A percentile compares a stretch with the other conserved stretches of the same genome.
Evolutionary conservation across 64 coral and sea anemone species (phyloP).

Genomic region (Anthopleura sola): DNA sequence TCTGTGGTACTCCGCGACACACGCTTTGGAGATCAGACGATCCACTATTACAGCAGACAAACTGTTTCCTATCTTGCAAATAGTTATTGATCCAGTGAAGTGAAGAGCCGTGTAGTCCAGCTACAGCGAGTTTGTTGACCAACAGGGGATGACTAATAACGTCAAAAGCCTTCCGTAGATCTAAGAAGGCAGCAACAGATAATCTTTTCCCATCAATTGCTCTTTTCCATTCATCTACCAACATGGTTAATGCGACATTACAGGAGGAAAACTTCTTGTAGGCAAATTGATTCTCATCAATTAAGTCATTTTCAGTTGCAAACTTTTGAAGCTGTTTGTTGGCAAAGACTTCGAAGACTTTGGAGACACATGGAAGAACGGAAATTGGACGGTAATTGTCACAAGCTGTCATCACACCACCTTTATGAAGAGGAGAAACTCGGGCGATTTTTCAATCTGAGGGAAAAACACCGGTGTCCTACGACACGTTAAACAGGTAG

Average conservation of each 20-base stretch:
- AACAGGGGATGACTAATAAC: background rate
- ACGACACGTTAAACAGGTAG: conserved; percentile 43
- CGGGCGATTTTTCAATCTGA: conserved; percentile 40
- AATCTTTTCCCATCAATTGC: background rate
- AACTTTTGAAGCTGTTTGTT: background rate
- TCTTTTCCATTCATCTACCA: background rate
- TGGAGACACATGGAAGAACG: conserved; percentile 19
- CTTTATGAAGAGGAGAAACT: conserved; percentile 21
- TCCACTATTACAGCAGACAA: background rate
- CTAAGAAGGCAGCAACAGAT: conserved; percentile 15
- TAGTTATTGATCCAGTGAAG: conserved; percentile 2
- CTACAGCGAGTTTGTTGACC: background rate
- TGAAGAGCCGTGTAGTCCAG: background rate
- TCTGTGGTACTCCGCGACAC: background rate
- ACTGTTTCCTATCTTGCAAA: conserved; percentile 15
- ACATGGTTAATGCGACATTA: background rate
- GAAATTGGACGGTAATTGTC: conserved; percentile 51
- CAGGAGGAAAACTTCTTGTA: background rate
- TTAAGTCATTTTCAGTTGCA: background rate
- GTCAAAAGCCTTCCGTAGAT: conserved; percentile 1
- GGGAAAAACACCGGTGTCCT: background rate
- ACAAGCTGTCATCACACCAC: background rate
- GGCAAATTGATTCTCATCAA: background rate
- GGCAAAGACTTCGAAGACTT: conserved; percentile 10
- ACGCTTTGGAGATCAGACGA: background rate